Evolutionary conservation across 2,113 vertebrate species (phyloP), one percentile per base, ranked within the genome.

Genomic region (Cephalopholis sonnerati): DNA sequence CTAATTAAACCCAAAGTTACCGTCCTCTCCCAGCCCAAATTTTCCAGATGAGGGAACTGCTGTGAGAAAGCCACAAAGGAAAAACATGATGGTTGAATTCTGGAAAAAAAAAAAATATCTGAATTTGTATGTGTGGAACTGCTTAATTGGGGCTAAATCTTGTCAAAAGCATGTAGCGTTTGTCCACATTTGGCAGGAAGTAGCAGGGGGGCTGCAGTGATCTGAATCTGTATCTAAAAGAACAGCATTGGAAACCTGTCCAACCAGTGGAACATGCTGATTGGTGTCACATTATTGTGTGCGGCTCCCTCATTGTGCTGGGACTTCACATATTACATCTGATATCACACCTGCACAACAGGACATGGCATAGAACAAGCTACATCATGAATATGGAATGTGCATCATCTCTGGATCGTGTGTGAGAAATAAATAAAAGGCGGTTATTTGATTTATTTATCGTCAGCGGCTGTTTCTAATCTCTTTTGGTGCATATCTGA

Each of bases 1-100:
- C 85, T 91, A 92, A 92, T 94, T 94, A 92, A 91, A 88, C 83
- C 70, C 76, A 86, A 86, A 91, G 76, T 89, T 82, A 68, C 62
- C 48, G 39, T 84, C 76, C 63, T 82, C 46, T 77, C 76, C 63
- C 54, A 62, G 74, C 75, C 74, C 58, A 87, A 59, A 69, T 87
- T 83, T 90, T 85, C 76, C 82, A 92, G 79, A 91, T 80, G 87
- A 87, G 80, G 36, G 55, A 85, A 55, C 78, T n/a, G 78, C 87
- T 91, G 84, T 79, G 67, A 83, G 78, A 65, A 70, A 69, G 41
- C 78, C 79, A 81, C 74, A 69, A 75, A 82, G 80, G 74, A 74
- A 51, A 86, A 59, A 46, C 72, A 62, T 75, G 64, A 82, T 72
- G 54, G 66, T 44, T 53, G 75, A 72, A 77, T 72, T 83, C 48